phyloP scores from a whole-genome alignment of 2,797 vertebrate species.

The Anabacerthia variegaticeps region DNA sequence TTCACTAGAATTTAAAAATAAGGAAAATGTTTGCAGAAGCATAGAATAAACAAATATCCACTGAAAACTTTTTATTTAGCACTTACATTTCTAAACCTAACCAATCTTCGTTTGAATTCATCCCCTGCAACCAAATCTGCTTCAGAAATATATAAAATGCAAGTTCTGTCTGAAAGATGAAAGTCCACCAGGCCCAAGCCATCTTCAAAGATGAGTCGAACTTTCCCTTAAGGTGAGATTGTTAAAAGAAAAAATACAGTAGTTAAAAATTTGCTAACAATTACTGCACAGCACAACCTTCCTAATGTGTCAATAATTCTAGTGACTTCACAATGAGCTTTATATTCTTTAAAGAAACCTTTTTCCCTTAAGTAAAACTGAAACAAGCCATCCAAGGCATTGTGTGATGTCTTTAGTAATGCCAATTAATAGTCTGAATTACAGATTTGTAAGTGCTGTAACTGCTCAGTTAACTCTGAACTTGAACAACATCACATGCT shows the following conservation, averaged over 20 bases:
- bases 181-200: constrained; percentile 86
- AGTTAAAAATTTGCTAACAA: background rate
- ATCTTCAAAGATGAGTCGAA: constrained; percentile 84
- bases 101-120: constrained; percentile 86
- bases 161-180: constrained; percentile 83
- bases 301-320: background rate
- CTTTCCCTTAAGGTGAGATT: constrained; percentile 72
- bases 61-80: background rate
- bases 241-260: background rate
- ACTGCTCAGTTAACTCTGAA: background rate
- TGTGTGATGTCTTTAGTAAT: background rate
- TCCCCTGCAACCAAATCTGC: constrained; percentile 86
- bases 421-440: background rate
- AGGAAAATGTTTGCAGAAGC: background rate
- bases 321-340: background rate
- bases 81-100: constrained; percentile 89
- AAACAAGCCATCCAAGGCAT: background rate
- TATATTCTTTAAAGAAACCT: background rate
- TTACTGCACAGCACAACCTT: background rate
- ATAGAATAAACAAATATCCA: background rate
- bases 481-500: background rate
- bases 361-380: background rate
- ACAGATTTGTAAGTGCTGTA: background rate
- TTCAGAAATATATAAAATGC: constrained; percentile 89
- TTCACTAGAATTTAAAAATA: background rate